Base-by-base conservation (phyloP, 2,888 invertebrate species). In the Nomada fucata region DNA sequence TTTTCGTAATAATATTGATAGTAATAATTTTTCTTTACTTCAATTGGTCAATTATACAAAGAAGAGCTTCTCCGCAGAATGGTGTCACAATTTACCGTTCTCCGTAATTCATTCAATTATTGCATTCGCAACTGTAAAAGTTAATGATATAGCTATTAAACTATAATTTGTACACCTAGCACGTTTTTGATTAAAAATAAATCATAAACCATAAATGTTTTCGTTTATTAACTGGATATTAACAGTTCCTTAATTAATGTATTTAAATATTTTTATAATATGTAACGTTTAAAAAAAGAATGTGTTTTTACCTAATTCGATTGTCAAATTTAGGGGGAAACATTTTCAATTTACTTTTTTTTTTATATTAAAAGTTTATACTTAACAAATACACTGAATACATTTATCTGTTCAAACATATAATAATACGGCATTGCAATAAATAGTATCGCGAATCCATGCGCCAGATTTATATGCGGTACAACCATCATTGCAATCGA, bases 401-500 rank as follows among this genome's bases (percentile, higher is more conserved):
- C 81, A 70, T 71, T 70, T 72, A 76, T 70, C 71, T 79, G 50
- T 53, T 79, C 55, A 52, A 65, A 68, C 68, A 55, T 75, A 84
- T 74, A 81, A 97, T 96, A 91, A 98, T 97, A 86, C 97, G 95
- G 67, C 42, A 53, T 65, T 65, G 71, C 36, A 98, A 95, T 50
- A 96, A 95, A 93, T 97, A 95, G 47, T 78, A 73, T 94, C 94
- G 68, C 94, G 94, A 91, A 96, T 96, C 96, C 96, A 96, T 52
- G 95, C 95, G 91, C 95, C 95, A 11, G 95, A 84, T 42, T 57
- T 47, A 23, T 50, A 57, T 20, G 53, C 53, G 65, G 20, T 53
- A 71, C 52, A 44, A 59, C 29, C 73, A 64, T 52, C 60, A 57
- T 70, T 68, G 71, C 59, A 74, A 72, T 60, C 44, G 53, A 23